Evolutionary conservation across 2,888 invertebrate species (phyloP).

Genomic region (Agriopis aurantiaria): DNA sequence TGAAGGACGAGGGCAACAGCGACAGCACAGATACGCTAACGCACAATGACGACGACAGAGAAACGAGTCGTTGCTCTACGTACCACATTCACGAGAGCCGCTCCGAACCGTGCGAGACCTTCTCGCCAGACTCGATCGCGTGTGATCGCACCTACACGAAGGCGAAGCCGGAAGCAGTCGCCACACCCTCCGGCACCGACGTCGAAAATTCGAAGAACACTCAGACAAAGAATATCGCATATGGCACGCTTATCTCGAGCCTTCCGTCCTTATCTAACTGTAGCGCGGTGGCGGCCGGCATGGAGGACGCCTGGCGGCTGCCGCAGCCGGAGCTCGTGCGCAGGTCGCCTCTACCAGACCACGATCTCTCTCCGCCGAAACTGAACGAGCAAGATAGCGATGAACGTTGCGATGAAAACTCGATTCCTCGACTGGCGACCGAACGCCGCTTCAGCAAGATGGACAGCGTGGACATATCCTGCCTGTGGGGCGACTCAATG

Average conservation of each 20-base stretch:
- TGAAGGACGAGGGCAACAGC: conserved; percentile 65
- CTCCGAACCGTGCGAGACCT: conserved; percentile 73
- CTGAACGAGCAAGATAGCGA: conserved; percentile 36
- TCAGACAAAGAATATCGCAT: conserved; percentile 76
- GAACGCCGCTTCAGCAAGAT: conserved; percentile 69
- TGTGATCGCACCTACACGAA: conserved; percentile 79
- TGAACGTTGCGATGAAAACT: conserved; percentile 47
- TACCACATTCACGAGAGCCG: conserved; percentile 78
- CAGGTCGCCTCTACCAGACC: conserved; percentile 63
- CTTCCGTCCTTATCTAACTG: conserved; percentile 77
- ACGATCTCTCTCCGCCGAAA: conserved; percentile 61
- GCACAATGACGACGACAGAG: conserved; percentile 74
- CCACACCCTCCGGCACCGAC: conserved; percentile 67
- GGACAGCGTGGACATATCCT: conserved; percentile 77
- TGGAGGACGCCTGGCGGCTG: conserved; percentile 70
- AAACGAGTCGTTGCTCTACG: conserved; percentile 73
- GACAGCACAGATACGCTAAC: conserved; percentile 77
- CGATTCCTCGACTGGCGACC: conserved; percentile 58
- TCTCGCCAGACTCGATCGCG: conserved; percentile 79
- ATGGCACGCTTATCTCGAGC: conserved; percentile 74
- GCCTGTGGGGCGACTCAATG: conserved; percentile 64
- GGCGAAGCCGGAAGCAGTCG: conserved; percentile 65
- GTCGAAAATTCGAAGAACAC: conserved; percentile 73
- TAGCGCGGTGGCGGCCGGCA: conserved; percentile 68
- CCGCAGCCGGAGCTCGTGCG: conserved; percentile 74